Conservation (phyloP, 2,113 vertebrate genomes). For the Mohoua ochrocephala region DNA sequence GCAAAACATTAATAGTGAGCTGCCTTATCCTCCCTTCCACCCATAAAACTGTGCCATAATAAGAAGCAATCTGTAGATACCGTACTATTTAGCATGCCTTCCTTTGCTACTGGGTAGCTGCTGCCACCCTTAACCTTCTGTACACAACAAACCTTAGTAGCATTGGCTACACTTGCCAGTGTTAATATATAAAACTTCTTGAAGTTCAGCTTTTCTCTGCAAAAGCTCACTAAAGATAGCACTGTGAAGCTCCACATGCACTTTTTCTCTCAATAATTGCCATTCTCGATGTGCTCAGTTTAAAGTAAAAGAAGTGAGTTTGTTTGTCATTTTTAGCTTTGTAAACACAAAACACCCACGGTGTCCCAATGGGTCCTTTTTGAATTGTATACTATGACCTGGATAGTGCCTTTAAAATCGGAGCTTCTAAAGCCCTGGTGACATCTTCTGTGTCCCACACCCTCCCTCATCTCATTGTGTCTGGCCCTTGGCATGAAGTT, state of each 20-base stretch:
- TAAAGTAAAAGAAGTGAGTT: background rate
- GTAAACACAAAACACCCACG: background rate
- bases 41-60: background rate
- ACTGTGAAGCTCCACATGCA: background rate
- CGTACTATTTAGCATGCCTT: background rate
- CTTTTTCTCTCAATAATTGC: background rate
- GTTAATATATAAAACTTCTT: background rate
- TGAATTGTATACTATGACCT: background rate
- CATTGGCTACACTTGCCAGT: background rate
- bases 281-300: background rate
- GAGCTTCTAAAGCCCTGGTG: background rate
- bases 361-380: background rate
- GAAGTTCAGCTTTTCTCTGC: background rate
- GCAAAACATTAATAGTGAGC: accelerated
- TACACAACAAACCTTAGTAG: background rate
- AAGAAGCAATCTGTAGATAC: background rate
- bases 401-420: background rate
- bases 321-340: background rate
- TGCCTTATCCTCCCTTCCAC: background rate
- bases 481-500: background rate
- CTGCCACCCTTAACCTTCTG: background rate
- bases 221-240: background rate
- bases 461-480: accelerated
- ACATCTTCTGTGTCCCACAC: background rate
- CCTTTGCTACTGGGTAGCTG: background rate